Conservation (phyloP, 2,888 invertebrate species). For the Macrostomum cliftonense region DNA sequence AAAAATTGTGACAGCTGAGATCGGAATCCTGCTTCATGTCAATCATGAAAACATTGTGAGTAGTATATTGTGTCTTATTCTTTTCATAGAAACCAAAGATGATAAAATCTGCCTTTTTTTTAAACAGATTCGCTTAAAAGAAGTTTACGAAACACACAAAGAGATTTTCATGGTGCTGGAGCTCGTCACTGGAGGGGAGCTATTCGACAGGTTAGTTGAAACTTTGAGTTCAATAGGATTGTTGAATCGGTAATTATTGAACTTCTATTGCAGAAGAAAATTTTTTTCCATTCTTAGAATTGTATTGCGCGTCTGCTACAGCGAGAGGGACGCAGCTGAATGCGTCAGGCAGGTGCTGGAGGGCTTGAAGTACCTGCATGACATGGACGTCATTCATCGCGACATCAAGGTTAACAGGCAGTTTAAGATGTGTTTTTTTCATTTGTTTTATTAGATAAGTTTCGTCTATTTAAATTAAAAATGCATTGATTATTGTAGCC, state of each 20-base stretch:
- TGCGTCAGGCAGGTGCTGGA: conserved; percentile 25
- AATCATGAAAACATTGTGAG: conserved; percentile 13
- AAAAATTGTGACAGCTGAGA: conserved; percentile 25
- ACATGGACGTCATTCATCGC: conserved; percentile 25
- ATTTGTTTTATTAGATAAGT: background rate
- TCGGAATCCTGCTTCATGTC: conserved; percentile 24
- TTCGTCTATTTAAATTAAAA: too few species aligned
- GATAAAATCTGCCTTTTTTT: too few species aligned
- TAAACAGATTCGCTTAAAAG: conserved; percentile 27
- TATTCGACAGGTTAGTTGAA: conserved; percentile 29
- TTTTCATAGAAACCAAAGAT: too few species aligned
- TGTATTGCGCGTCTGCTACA: conserved; percentile 25
- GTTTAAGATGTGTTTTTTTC: background rate
- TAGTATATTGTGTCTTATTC: too few species aligned
- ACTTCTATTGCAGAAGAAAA: background rate
- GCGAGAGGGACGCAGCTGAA: conserved; percentile 29
- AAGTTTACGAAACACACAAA: conserved; percentile 28
- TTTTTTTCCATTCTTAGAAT: too few species aligned
- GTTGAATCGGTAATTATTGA: background rate
- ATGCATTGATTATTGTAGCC: conserved; percentile 19
- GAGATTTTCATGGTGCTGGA: conserved; percentile 27
- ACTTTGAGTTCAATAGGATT: background rate
- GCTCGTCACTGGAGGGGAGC: conserved; percentile 32
- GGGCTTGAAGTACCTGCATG: conserved; percentile 16
- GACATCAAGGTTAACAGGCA: conserved; percentile 33